Evolutionary conservation across 2,113 vertebrate species (phyloP).

Genomic region (Ursus arctos): DNA sequence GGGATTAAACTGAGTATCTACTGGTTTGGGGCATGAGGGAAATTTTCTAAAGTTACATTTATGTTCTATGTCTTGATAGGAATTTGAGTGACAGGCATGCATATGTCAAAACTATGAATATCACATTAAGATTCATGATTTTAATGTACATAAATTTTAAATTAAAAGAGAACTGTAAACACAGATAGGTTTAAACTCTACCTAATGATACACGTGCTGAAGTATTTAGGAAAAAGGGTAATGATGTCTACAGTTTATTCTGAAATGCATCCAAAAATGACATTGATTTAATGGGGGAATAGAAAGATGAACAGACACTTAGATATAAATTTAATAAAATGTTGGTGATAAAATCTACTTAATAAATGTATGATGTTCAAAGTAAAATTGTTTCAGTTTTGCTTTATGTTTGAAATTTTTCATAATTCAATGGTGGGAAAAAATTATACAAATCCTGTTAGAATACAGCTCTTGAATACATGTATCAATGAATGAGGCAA

Average conservation of each 20-base stretch:
- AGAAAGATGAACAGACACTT: neutral
- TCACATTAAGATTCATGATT: neutral
- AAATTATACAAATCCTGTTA: slow-evolving; percentile 24
- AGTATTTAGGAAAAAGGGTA: neutral
- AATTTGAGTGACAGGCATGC: neutral
- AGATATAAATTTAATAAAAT: neutral
- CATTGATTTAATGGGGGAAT: neutral
- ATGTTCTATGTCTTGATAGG: neutral
- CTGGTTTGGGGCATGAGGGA: neutral
- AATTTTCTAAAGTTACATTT: neutral
- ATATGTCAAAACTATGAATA: slow-evolving; percentile 8
- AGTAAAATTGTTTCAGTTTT: slow-evolving; percentile 31
- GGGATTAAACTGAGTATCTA: neutral
- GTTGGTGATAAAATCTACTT: neutral
- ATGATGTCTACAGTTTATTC: neutral
- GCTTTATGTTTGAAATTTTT: neutral
- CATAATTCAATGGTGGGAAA: neutral
- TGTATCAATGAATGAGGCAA: neutral
- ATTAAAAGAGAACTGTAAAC: neutral
- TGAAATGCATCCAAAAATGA: slow-evolving; percentile 13
- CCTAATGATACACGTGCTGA: neutral
- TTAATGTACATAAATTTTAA: neutral
- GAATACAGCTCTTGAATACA: neutral
- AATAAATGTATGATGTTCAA: neutral
- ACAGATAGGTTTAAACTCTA: neutral